Percentiles rank a stretch among this genome's conserved stretches.
These are phyloP conservation scores for Nasua narica DNA, from an alignment of 2,797 vertebrate genomes.

Conservation along the genomic window DNA sequence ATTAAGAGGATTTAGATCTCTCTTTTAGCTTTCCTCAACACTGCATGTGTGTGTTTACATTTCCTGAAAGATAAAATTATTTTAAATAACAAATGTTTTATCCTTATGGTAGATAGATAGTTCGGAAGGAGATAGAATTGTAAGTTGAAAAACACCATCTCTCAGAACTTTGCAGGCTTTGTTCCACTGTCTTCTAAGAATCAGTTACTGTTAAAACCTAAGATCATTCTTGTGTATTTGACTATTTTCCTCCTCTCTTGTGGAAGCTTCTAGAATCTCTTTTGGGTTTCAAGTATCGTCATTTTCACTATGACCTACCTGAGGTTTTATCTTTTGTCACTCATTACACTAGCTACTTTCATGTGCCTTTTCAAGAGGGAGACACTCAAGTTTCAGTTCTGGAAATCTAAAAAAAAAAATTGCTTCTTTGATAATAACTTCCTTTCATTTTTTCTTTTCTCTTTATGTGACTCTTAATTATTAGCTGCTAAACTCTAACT, in stretches of 20 bases:
- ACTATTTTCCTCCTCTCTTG: not conserved
- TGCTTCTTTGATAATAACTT: not conserved
- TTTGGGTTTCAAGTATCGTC: not conserved
- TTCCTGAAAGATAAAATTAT: not conserved
- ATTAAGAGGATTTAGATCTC: not conserved
- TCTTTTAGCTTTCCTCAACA: not conserved
- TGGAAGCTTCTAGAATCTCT: not conserved
- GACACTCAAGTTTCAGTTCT: not conserved
- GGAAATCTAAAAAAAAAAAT: not conserved
- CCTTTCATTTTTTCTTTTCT: not conserved
- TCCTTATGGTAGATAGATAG: not conserved
- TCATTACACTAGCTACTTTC: not conserved
- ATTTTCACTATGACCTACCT: not conserved
- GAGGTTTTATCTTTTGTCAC: not conserved
- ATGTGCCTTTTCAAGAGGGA: not conserved
- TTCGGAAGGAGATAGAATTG: not conserved
- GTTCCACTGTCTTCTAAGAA: not conserved
- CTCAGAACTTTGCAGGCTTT: not conserved
- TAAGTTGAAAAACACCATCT: not conserved
- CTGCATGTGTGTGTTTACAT: not conserved
- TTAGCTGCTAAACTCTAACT: not conserved
- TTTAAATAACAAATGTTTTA: not conserved
- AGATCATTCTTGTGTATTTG: not conserved
- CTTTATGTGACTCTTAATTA: not conserved
- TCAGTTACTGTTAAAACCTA: not conserved